phyloP scores from a whole-genome alignment of 30 jellyfish, hydroid and myxozoan genomes.

The Cassiopea andromeda region DNA sequence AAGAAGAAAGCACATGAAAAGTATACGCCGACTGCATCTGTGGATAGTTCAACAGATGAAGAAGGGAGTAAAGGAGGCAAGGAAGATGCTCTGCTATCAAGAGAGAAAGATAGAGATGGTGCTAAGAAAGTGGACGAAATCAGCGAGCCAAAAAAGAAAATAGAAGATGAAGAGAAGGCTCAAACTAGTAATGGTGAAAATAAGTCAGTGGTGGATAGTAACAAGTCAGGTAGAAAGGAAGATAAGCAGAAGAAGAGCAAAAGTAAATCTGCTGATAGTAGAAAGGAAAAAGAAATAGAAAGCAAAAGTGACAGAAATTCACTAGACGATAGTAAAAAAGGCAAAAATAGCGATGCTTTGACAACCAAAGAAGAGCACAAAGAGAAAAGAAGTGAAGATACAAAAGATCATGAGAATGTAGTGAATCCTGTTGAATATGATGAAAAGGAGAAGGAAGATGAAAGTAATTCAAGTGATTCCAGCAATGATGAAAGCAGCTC shows the following conservation, averaged over 20 bases:
- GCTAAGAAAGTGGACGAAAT: not conserved
- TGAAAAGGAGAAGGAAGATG: not conserved
- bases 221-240: not conserved
- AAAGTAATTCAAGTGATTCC: slow-evolving; percentile 2
- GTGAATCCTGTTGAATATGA: slow-evolving; percentile 1
- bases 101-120: not conserved
- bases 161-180: not conserved
- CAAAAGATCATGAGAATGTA: not conserved
- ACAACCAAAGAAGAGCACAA: not conserved
- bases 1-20: not conserved
- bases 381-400: not conserved
- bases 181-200: not conserved
- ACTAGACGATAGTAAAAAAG: not conserved
- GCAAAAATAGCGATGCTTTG: not conserved
- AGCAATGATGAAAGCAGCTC: slow-evolving; percentile 19
- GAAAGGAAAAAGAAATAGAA: not conserved
- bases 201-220: not conserved
- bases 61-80: slow-evolving; percentile 17
- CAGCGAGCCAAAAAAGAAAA: not conserved
- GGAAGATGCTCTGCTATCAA: not conserved
- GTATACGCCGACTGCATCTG: slow-evolving; percentile 4
- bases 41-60: slow-evolving; percentile 26
- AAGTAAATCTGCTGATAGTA: not conserved
- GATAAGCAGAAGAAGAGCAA: not conserved
- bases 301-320: not conserved